phyloP scores from a whole-genome alignment of 2,113 vertebrate genomes.

The Centropus unirufus region DNA sequence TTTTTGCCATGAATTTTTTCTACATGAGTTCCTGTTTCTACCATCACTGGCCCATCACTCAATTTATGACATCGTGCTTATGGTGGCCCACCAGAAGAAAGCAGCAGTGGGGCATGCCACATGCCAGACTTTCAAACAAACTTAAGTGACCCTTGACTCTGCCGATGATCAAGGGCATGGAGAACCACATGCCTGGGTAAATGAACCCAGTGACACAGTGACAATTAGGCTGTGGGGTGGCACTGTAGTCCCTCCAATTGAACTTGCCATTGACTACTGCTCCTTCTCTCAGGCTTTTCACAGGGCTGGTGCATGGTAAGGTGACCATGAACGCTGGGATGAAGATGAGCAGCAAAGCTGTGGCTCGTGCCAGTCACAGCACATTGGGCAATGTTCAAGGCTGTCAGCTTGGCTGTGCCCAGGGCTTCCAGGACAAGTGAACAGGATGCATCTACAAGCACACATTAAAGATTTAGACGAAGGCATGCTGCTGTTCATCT shows the following conservation, averaged over 20 bases:
- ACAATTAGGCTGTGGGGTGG: not conserved
- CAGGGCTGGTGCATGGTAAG: rapidly evolving
- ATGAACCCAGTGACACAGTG: not conserved
- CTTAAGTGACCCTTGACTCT: not conserved
- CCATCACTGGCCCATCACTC: not conserved
- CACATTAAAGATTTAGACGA: not conserved
- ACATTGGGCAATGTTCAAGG: conserved; percentile 19
- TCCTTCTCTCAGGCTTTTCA: rapidly evolving
- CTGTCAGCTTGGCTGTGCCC: not conserved
- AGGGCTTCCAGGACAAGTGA: not conserved
- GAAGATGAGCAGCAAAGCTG: not conserved
- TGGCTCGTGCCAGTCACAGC: not conserved
- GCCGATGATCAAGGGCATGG: rapidly evolving
- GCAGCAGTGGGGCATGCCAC: rapidly evolving
- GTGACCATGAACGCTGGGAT: rapidly evolving
- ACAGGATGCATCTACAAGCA: not conserved
- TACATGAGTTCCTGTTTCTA: not conserved
- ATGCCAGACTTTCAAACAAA: not conserved
- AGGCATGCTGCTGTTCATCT: not conserved
- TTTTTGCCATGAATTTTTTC: not conserved
- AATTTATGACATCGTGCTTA: not conserved
- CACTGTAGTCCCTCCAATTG: not conserved
- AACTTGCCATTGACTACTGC: rapidly evolving
- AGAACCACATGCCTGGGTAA: not conserved
- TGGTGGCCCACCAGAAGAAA: not conserved